Evolutionary conservation across 1,140 invertebrate genomes (phyloP).

Genomic region (Cepaea nemoralis): DNA sequence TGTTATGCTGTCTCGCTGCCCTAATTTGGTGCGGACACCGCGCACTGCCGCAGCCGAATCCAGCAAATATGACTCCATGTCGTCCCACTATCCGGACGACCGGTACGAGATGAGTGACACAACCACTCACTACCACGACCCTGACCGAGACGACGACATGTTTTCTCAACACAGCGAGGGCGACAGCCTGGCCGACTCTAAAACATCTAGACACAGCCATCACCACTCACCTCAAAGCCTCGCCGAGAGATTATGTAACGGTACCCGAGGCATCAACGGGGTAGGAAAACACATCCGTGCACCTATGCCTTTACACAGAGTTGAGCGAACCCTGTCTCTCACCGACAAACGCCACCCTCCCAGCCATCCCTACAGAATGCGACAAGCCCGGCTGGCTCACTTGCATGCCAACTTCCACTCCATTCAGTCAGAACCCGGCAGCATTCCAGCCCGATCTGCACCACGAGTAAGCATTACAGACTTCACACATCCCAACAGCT

Average conservation of each 20-base stretch:
- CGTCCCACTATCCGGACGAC: constrained; percentile 59
- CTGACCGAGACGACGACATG: constrained; percentile 52
- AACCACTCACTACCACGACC: constrained; percentile 53
- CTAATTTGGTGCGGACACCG: constrained; percentile 48
- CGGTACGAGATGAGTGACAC: constrained; percentile 64
- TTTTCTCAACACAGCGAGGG: constrained; percentile 51
- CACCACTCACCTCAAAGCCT: constrained; percentile 31
- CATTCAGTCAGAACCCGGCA: constrained; percentile 32
- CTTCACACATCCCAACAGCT: background rate
- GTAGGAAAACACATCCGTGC: background rate
- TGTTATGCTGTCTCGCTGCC: constrained; percentile 63
- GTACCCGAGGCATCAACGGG: constrained; percentile 9
- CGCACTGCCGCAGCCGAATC: constrained; percentile 52
- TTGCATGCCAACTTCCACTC: constrained; percentile 34
- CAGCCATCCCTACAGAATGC: constrained; percentile 16
- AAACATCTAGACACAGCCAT: background rate
- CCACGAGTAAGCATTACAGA: constrained; percentile 20
- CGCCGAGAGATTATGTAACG: constrained; percentile 28
- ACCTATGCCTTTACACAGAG: constrained; percentile 6
- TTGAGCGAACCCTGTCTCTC: constrained; percentile 25
- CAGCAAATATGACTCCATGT: constrained; percentile 65
- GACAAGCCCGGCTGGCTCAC: constrained; percentile 27
- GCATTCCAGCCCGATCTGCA: background rate
- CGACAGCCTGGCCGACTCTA: constrained; percentile 21
- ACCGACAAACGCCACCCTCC: constrained; percentile 8